A percentile compares a stretch with the other conserved stretches of the same genome.
These are phyloP conservation scores for Rhagonycha fulva DNA, from an alignment of 2,888 invertebrate species.

Conservation along the genomic window DNA sequence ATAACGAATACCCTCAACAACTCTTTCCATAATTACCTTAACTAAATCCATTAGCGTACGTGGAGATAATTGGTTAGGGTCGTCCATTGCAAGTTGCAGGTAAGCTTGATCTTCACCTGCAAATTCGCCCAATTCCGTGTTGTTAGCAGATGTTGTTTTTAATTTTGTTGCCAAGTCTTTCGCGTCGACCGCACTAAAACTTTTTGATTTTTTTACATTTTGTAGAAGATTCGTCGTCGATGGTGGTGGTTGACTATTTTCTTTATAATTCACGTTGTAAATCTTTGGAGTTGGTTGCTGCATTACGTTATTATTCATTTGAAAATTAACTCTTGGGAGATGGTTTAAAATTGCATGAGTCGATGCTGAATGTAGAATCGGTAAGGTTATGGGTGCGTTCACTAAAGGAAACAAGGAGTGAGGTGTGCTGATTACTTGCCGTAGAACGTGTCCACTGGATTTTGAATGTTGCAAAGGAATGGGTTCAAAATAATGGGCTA, in stretches of 20 bases:
- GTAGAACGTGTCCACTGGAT: conserved; percentile 70
- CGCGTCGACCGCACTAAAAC: conserved; percentile 77
- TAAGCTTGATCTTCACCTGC: conserved; percentile 73
- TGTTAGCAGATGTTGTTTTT: conserved; percentile 67
- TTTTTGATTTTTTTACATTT: conserved; percentile 80
- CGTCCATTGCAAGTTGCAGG: conserved; percentile 77
- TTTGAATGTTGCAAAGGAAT: conserved; percentile 56
- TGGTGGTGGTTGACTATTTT: conserved; percentile 41
- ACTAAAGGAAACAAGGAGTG: conserved; percentile 43
- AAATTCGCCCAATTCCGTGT: conserved; percentile 77
- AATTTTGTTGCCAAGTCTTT: conserved; percentile 69
- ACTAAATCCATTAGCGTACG: conserved; percentile 84
- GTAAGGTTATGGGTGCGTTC: conserved; percentile 46
- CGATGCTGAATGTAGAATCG: conserved; percentile 63
- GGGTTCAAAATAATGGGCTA: conserved; percentile 46
- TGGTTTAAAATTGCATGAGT: conserved; percentile 65
- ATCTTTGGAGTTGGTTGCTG: conserved; percentile 60
- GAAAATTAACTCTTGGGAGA: conserved; percentile 66
- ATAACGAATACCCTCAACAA: conserved; percentile 76
- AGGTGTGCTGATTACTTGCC: conserved; percentile 53
- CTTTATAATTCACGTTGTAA: conserved; percentile 37
- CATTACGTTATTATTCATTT: conserved; percentile 57
- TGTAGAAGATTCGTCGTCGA: conserved; percentile 22
- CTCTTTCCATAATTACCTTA: conserved; percentile 77
- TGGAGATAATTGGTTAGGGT: conserved; percentile 77